These are phyloP conservation scores for Arvicanthis niloticus DNA, from an alignment of 2,113 vertebrate genomes.

Conservation along the genomic window DNA sequence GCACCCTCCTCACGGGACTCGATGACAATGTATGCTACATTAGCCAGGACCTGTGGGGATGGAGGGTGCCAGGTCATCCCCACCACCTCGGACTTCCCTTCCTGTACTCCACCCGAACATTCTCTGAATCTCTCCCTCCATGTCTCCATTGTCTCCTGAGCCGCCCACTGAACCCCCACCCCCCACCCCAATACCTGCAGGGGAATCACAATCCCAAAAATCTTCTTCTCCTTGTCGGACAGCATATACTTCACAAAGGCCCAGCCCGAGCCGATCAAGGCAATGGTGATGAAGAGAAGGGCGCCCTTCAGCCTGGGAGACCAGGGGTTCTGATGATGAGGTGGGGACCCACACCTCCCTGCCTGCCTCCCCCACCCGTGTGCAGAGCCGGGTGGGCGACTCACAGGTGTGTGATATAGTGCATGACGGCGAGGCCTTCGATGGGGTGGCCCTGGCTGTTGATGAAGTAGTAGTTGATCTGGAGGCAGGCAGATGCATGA, in stretches of 20 bases:
- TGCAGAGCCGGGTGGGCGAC: slow-evolving; percentile 54
- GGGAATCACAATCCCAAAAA: slow-evolving; percentile 93
- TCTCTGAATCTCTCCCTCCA: neutral
- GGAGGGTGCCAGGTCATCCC: too few species aligned
- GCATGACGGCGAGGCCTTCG: slow-evolving; percentile 92
- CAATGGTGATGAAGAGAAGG: slow-evolving; percentile 93
- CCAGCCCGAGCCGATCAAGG: slow-evolving; percentile 92
- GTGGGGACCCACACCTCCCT: rapidly evolving
- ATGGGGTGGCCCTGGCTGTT: slow-evolving; percentile 90
- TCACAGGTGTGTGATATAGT: slow-evolving; percentile 93
- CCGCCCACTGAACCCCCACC: rapidly evolving
- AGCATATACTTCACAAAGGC: slow-evolving; percentile 93
- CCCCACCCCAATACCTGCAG: slow-evolving; percentile 86
- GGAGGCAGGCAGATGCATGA: neutral
- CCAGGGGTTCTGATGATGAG: neutral
- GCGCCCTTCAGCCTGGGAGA: slow-evolving; percentile 90
- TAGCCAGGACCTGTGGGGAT: slow-evolving; percentile 89
- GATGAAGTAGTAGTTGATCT: slow-evolving; percentile 95
- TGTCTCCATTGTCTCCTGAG: neutral
- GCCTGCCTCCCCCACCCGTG: neutral
- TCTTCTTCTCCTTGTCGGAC: slow-evolving; percentile 94
- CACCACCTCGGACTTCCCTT: neutral
- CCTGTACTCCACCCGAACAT: neutral
- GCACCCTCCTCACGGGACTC: slow-evolving; percentile 91
- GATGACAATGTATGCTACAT: slow-evolving; percentile 91